These are phyloP conservation scores for Carlito syrichta DNA, from an alignment of 2,113 vertebrate species.

Conservation along the genomic window DNA sequence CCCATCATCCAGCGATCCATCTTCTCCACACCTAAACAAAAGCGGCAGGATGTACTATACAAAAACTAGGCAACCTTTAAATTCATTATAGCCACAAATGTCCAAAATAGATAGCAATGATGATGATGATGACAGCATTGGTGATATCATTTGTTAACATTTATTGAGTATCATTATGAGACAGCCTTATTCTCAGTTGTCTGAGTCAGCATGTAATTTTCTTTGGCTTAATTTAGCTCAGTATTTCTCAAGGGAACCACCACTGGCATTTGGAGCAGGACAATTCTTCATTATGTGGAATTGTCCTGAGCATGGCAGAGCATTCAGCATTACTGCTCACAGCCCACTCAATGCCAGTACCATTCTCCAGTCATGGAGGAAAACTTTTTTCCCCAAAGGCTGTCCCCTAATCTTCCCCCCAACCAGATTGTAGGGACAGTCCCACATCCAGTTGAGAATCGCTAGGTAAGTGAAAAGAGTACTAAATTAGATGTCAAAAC, in stretches of 20 bases:
- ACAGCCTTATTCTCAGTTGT: neutral
- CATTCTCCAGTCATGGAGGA: neutral
- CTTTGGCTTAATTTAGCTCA: slow-evolving; percentile 23
- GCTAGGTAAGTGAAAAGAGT: neutral
- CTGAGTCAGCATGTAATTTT: slow-evolving; percentile 10
- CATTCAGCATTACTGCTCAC: neutral
- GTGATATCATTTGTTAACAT: neutral
- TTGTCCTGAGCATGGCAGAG: neutral
- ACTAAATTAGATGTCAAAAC: neutral
- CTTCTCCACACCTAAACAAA: neutral
- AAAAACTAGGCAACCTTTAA: neutral
- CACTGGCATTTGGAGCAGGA: neutral
- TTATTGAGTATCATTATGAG: neutral
- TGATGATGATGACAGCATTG: neutral
- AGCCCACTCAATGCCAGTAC: neutral
- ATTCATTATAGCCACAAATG: neutral
- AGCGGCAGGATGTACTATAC: neutral
- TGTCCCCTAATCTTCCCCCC: neutral
- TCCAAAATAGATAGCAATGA: neutral
- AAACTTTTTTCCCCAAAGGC: neutral
- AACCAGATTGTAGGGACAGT: neutral
- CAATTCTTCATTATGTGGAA: neutral
- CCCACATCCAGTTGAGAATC: neutral
- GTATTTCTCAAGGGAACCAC: slow-evolving; percentile 3
- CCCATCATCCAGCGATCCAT: neutral